Base-by-base conservation (phyloP, 2,113 vertebrate genomes). In the Empidonax traillii region DNA sequence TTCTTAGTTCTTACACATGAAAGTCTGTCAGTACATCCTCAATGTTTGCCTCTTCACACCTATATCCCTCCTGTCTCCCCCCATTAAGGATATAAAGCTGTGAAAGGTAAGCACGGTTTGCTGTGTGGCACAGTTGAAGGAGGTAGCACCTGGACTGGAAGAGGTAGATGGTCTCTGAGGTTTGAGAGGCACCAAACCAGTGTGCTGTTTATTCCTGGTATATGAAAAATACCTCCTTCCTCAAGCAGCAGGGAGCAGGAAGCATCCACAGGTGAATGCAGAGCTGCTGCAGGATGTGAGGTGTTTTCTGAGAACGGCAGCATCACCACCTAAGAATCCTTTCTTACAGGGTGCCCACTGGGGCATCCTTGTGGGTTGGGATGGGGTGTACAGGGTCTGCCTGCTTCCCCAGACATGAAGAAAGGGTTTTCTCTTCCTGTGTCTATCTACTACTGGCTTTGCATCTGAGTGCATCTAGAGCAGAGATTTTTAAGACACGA, bases 161-260 rank as follows among this genome's bases (percentile, higher is more conserved):
- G 43, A 51, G 49, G 14, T 2, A 1, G 39, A 18, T 11, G 6
- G 20, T 25, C 35, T 37, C 4, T n/a, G 49, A 33, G 43, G 35
- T 28, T 25, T 3, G 3, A 67, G 13, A 12, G 28, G 23, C 2
- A 1, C 16, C 0, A 0, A 80, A 67, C 16, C 18, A 22, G 13
- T 6, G 5, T 15, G 21, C 39, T 58, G 12, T 35, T 69, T 55
- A 52, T 56, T 69, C 25, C 21, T 0, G 0, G 14, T 52, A 24
- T 1, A 13, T 31, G 55, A n/a, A 56, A 66, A 44, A 56, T 20
- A 56, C 47, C 9, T 80, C 55, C 20, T 51, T 30, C 25, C 17
- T 62, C n/a, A 27, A 3, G 24, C 21, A 14, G 11, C 24, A 46
- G 24, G 31, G 25, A 80, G 61, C 12, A 58, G 35, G 31, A 46